These are phyloP conservation scores for Oligia strigilis DNA, from an alignment of 2,888 invertebrate genomes.

Conservation along the genomic window DNA sequence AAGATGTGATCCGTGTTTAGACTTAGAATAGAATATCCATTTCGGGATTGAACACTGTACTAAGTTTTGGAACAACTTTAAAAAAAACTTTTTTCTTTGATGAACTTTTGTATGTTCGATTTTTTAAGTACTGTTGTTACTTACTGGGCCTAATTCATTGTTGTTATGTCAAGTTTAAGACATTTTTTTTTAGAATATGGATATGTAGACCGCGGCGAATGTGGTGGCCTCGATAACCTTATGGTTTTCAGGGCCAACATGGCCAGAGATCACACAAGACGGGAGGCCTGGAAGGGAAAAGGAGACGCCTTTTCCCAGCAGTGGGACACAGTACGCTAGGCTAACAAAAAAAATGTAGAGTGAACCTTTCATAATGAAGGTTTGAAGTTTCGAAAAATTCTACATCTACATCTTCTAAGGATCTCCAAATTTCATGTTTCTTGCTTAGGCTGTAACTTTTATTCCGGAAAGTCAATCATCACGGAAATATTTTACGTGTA, in stretches of 20 bases:
- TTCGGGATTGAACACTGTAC: not conserved
- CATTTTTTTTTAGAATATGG: not conserved
- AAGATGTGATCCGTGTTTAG: slow-evolving; percentile 21
- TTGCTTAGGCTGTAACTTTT: no score
- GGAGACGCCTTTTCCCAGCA: not conserved
- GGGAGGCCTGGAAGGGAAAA: not conserved
- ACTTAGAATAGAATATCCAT: not conserved
- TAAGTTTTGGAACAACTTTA: not conserved
- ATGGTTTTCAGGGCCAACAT: no score
- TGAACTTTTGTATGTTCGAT: not conserved
- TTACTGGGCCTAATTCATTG: not conserved
- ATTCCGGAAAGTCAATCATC: not conserved
- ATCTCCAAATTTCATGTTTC: not conserved
- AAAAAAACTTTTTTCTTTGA: not conserved
- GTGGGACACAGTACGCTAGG: not conserved
- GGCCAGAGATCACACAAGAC: not conserved
- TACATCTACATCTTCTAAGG: not conserved
- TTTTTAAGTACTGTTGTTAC: not conserved
- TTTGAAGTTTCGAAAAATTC: not conserved
- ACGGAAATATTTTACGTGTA: not conserved
- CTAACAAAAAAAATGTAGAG: not conserved
- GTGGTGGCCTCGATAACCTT: no score
- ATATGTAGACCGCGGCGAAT: not conserved
- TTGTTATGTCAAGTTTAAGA: no score
- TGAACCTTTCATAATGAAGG: not conserved